Base-by-base conservation (phyloP, 1,140 invertebrate species). In the Saccostrea echinata region DNA sequence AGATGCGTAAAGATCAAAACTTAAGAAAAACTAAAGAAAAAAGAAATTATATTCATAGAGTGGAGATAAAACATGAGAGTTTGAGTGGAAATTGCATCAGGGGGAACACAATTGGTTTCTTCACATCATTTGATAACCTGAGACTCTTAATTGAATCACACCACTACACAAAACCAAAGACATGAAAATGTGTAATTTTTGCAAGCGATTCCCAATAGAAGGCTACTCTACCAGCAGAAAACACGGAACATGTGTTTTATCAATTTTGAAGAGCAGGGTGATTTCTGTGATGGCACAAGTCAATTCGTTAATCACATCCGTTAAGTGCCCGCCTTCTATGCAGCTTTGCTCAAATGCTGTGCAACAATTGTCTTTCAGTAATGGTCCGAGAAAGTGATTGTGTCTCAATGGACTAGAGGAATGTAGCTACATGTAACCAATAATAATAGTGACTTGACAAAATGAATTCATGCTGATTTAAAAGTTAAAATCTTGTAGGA, bases 201-300 rank as follows among this genome's bases (percentile, higher is more conserved):
- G 68, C 68, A 76, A 76, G 68, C 30, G 68, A 83, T 53, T 83
- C 81, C 81, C 81, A 83, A 51, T 83, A 43, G 71, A 80, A 13
- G 71, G 71, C 27, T 43, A 83, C 35, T 52, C 81, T 52, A 83
- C 51, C 30, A 53, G 35, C 81, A 83, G 68, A 83, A 83, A 83
- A 83, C 51, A 83, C 33, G 2, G 51, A 83, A 83, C 81, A 83
- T 83, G 81, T 83, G 81, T 83, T 83, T 83, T 83, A 83, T 83
- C 51, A 51, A 83, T 83, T 83, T 51, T 83, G 68, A 76, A 76
- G 81, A 83, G 81, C 81, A 33, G 81, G 51, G 51, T 83, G 81
- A 53, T 52, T 52, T 83, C 81, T 51, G 81, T 83, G 81, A 83
- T 83, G 81, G 81, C 81, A 83, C 81, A 83, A 83, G 81, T 83